These are phyloP conservation scores for Perizoma flavofasciatum DNA, from an alignment of 2,888 invertebrate species.

Conservation along the genomic window DNA sequence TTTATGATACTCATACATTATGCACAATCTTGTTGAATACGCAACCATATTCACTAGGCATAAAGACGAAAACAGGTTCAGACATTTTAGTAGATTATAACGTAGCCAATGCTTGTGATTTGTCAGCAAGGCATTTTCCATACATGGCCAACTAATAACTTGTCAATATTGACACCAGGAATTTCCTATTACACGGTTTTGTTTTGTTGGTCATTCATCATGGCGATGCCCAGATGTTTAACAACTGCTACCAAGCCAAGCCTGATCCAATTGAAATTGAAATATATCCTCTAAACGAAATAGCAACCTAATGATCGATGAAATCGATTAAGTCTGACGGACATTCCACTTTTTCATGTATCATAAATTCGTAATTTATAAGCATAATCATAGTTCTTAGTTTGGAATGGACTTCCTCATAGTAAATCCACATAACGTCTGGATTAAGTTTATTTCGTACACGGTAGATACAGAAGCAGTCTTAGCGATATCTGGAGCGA, in stretches of 20 bases:
- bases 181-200: constrained; percentile 16
- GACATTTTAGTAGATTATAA: constrained; percentile 1
- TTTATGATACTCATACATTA: constrained; percentile 33
- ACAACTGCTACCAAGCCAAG: neutral
- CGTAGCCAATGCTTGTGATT: constrained; percentile 13
- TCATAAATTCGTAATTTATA: constrained; percentile 25
- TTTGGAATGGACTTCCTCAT: constrained; percentile 22
- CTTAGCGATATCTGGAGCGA: constrained; percentile 26
- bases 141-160: constrained; percentile 21
- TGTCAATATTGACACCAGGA: constrained; percentile 22
- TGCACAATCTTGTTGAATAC: constrained; percentile 20
- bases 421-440: constrained; percentile 18
- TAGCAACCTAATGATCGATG: constrained; percentile 4
- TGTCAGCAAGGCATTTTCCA: constrained; percentile 24
- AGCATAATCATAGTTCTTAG: constrained; percentile 18
- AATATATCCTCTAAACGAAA: neutral
- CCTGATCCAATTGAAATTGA: neutral
- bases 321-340: constrained; percentile 20
- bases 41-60: constrained; percentile 16
- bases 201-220: neutral
- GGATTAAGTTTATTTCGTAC: constrained; percentile 26
- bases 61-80: constrained; percentile 17
- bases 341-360: constrained; percentile 22
- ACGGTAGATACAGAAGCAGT: constrained; percentile 9
- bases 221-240: neutral